Base-by-base conservation (phyloP, 1,140 invertebrate species). In the Stegodyphus mimosarum region DNA sequence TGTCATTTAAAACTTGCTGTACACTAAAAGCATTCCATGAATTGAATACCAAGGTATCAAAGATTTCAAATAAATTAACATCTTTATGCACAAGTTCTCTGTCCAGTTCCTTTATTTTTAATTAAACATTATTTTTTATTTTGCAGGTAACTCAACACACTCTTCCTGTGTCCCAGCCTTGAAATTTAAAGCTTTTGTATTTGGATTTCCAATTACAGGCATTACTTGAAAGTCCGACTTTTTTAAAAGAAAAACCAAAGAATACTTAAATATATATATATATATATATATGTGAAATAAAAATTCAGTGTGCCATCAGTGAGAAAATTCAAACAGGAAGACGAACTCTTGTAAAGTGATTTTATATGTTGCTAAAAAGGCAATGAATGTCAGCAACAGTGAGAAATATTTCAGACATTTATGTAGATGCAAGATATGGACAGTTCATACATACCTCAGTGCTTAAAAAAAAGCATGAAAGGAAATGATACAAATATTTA, bases 161-260 rank as follows among this genome's bases (percentile, higher is more conserved):
- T 53, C 81, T 69, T 50, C 71, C 81, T 75, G 81, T 74, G 64
- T 73, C 81, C 55, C 81, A 60, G 15, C 64, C 73, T 76, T 84
- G 72, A 84, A 52, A 52, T 6, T 5, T n/a, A 10, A 1, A 9
- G 15, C n/a, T 9, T 13, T 67, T 18, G n/a, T 67, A 60, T 60
- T 60, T 66, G 80, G 80, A 83, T 67, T 84, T 75, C 73, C 81
- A 69, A n/a, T 69, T 48, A 70, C 13, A 53, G 81, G 73, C 81
- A 75, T 70, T 75, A 74, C 6, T 15, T 67, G 64, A 67, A 67
- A 67, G 64, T 67, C 17, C 17, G 33, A 73, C 6, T 55, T 73
- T 52, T 83, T 67, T 55, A 55, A 64, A 83, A 63, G 17, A 67
- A 18, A 84, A 76, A 84, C 81, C 81, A 84, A 84, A 84, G 81